phyloP scores from a whole-genome alignment of 1,140 invertebrate species.

The Ceratitis capitata region DNA sequence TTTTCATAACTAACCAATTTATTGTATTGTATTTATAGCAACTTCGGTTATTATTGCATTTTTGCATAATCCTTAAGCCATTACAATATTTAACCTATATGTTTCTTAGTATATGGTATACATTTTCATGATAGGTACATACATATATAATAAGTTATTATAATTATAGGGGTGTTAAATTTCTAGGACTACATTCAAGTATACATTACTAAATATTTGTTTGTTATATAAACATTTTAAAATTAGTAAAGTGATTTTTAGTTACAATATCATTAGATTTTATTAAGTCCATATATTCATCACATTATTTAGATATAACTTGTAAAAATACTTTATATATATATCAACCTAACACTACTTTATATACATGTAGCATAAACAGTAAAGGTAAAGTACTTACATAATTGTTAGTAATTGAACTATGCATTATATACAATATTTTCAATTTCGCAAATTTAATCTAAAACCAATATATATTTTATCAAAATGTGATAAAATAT shows the following conservation, averaged over 20 bases:
- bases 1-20: not conserved
- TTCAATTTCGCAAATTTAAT: too few species aligned
- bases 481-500: too few species aligned
- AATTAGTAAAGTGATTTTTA: not conserved
- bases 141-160: too few species aligned
- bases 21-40: too few species aligned
- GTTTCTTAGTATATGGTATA: not conserved
- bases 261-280: not conserved
- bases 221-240: not conserved
- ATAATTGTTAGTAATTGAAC: not conserved
- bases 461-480: too few species aligned
- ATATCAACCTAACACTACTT: not conserved
- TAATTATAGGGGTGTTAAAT: too few species aligned
- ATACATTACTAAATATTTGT: not conserved
- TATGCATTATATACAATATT: too few species aligned
- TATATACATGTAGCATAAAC: not conserved
- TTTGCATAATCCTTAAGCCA: not conserved
- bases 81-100: not conserved
- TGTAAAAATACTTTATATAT: slow-evolving; percentile 2
- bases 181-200: not conserved
- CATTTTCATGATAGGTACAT: too few species aligned
- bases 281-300: slow-evolving; percentile 19
- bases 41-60: not conserved
- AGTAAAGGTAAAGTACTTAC: too few species aligned
- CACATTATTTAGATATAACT: slow-evolving; percentile 29